Conservation (phyloP, 2,888 invertebrate genomes). For the Trypoxylon attenuatum region DNA sequence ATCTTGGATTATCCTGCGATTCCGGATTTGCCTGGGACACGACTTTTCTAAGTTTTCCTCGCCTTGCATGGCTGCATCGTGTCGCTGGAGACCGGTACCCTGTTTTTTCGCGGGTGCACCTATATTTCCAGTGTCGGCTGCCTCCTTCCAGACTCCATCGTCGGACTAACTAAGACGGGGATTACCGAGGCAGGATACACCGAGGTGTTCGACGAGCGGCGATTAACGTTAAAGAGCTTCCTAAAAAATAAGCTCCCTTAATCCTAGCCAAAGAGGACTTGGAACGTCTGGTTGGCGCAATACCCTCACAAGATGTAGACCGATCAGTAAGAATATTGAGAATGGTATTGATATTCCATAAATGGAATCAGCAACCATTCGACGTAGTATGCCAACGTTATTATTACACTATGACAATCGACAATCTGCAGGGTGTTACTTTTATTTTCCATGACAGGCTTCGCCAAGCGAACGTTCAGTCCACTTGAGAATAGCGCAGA, state of each 20-base stretch:
- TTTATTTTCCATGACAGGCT: too few species aligned
- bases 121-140: slow-evolving; percentile 8
- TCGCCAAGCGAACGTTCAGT: too few species aligned
- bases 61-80: neutral
- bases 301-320: too few species aligned
- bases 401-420: too few species aligned
- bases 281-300: slow-evolving; percentile 1
- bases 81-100: neutral
- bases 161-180: neutral
- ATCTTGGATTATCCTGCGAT: slow-evolving; percentile 73
- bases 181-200: neutral
- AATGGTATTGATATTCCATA: too few species aligned
- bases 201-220: neutral
- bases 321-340: too few species aligned
- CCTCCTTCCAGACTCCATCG: neutral
- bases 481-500: too few species aligned
- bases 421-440: too few species aligned
- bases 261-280: neutral
- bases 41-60: slow-evolving; percentile 72
- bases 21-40: slow-evolving; percentile 67
- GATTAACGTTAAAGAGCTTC: neutral
- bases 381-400: too few species aligned
- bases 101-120: neutral
- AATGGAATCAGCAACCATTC: too few species aligned
- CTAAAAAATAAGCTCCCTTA: neutral